Base-by-base conservation (phyloP, 1,140 invertebrate species). In the Drosophila asahinai region DNA sequence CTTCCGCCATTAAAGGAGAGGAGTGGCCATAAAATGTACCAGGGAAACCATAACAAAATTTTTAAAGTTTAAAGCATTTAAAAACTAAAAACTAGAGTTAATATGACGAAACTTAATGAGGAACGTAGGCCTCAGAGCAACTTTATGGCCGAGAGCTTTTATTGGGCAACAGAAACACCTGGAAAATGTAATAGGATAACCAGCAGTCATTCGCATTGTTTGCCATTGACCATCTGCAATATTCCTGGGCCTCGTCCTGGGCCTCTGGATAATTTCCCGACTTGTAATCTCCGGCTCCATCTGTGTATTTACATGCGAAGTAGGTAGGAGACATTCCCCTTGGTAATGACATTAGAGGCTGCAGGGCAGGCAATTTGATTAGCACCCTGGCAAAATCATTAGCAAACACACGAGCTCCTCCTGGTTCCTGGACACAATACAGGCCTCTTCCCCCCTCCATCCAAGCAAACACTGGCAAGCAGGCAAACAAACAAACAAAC, bases 321-420 rank as follows among this genome's bases (percentile, higher is more conserved):
- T 36, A 33, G 30, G 5, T 6, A 17, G 49, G 22, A 5, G 9
- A 36, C 33, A 58, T 25, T 40, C 25, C 57, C 14, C 57, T 40
- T 17, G 25, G 67, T 81, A 81, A 84, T 81, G 81, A 54, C 63
- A 84, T 84, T 84, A 73, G 77, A 49, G 19, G 74, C 75, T 52
- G 64, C 48, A 63, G 83, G 81, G 59, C 77, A 77, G 70, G 72
- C 81, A 79, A 90, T 89, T 89, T 80, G 84, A 87, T 83, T 83
- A 89, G 83, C 83, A 83, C 84, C 67, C 84, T 78, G 77, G 77
- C 77, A 80, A 77, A 87, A 78, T 86, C 83, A 86, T 86, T 87
- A 87, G 80, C 77, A 80, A 60, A 72, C 67, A 64, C 55, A n/a
- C 42, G 19, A 12, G 43, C 38, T 22, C 62, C 27, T 6, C 17